These are phyloP conservation scores for Hexactinellida sp. DNA, from an alignment of 37 sponge, comb jelly and placozoan species.

Conservation along the genomic window DNA sequence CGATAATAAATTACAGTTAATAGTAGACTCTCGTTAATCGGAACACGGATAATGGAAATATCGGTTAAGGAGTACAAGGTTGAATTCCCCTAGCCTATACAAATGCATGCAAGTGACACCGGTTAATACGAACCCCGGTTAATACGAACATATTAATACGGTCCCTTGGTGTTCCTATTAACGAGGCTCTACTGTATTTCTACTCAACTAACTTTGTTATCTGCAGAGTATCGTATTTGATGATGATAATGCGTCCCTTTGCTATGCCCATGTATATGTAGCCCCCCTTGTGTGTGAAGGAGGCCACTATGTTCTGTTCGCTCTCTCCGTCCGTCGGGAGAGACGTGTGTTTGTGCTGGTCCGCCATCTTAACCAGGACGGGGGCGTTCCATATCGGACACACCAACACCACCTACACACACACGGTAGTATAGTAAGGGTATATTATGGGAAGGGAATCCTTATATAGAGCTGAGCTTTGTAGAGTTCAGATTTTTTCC, in stretches of 20 bases:
- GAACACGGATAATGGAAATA: too few species aligned
- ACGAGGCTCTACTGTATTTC: too few species aligned
- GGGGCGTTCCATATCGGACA: constrained; percentile 89
- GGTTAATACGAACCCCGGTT: not conserved
- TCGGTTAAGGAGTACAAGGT: too few species aligned
- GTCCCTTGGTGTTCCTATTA: not conserved
- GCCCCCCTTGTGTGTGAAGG: constrained; percentile 74
- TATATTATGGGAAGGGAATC: too few species aligned
- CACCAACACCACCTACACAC: constrained; percentile 56
- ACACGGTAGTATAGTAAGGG: not conserved
- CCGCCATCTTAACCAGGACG: constrained; percentile 39
- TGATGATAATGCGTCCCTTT: constrained; percentile 57
- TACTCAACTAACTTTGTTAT: not conserved
- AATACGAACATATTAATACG: not conserved
- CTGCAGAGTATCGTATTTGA: constrained; percentile 22
- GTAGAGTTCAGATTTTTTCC: too few species aligned
- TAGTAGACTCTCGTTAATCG: too few species aligned
- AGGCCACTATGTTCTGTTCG: constrained; percentile 73
- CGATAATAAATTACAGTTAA: too few species aligned
- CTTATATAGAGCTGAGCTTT: too few species aligned
- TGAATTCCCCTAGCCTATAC: too few species aligned
- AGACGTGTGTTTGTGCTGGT: constrained; percentile 32
- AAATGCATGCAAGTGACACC: too few species aligned
- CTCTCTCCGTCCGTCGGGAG: constrained; percentile 82
- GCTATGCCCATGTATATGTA: constrained; percentile 72